Conservation (phyloP, 92 coral and sea anemone species). For the Heteractis magnifica region DNA sequence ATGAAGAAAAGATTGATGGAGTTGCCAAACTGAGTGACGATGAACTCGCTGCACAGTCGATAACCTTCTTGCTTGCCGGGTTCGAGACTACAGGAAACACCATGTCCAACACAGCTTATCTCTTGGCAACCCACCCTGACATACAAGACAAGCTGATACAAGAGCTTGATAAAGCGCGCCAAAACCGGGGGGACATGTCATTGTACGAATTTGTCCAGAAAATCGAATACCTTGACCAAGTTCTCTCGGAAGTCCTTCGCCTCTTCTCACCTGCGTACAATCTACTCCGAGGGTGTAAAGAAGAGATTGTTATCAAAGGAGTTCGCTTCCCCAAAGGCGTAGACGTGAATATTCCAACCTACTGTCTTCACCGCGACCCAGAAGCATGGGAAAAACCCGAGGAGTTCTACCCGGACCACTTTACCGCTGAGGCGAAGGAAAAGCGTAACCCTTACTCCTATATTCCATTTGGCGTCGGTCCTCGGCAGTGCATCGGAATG, state of each 20-base stretch:
- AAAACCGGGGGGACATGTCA: slow-evolving; percentile 34
- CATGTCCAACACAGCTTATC: slow-evolving; percentile 52
- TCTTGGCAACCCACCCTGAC: slow-evolving; percentile 61
- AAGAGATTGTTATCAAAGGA: slow-evolving; percentile 68
- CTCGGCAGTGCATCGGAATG: slow-evolving; percentile 70
- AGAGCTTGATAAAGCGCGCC: slow-evolving; percentile 57
- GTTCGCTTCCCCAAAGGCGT: slow-evolving; percentile 73
- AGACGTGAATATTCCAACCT: slow-evolving; percentile 56
- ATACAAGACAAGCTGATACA: slow-evolving; percentile 57
- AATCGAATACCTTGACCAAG: slow-evolving; percentile 77
- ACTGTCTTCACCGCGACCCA: slow-evolving; percentile 76
- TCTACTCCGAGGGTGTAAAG: slow-evolving; percentile 68
- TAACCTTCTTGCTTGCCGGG: slow-evolving; percentile 67
- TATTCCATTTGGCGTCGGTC: slow-evolving; percentile 66
- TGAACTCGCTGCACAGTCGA: slow-evolving; percentile 71
- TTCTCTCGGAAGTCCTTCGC: slow-evolving; percentile 70
- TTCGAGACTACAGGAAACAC: slow-evolving; percentile 75
- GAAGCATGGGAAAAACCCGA: slow-evolving; percentile 75
- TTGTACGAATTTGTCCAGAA: slow-evolving; percentile 53
- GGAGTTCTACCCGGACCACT: slow-evolving; percentile 66
- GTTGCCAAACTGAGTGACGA: slow-evolving; percentile 55
- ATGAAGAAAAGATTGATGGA: slow-evolving; percentile 17
- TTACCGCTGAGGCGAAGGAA: slow-evolving; percentile 66
- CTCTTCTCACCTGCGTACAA: slow-evolving; percentile 61
- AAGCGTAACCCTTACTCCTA: slow-evolving; percentile 64